Evolutionary conservation across 1,140 invertebrate species (phyloP), one percentile per base, ranked within the genome.

Genomic region (Cydia fagiglandana): DNA sequence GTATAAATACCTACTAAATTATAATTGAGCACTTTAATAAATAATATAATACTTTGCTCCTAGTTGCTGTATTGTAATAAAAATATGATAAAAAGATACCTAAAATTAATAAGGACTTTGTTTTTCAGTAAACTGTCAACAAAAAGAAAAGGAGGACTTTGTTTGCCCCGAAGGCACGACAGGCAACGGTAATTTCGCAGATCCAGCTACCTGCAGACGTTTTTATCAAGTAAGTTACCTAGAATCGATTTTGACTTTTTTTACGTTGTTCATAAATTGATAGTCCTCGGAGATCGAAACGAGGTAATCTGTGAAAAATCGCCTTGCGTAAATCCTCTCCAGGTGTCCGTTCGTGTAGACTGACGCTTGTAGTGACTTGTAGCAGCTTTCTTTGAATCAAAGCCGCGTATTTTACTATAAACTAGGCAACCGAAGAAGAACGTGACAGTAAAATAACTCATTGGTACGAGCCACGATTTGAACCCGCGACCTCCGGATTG

Each of bases 131-230:
- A 84, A 80, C 76, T 86, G 83, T 74, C 91, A 92, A 80, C 79
- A 85, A 66, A 91, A 93, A 84, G 91, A 93, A 53, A 93, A 92
- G 79, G 88, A 87, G 73, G 87, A 91, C 41, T 92, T 87, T 78
- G 81, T 91, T 41, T 92, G 91, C 81, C 91, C 91, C 17, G 83
- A 91, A 85, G 91, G 91, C 64, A 88, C 89, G 73, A 78, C 95
- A 81, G 97, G 96, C 78, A 97, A 97, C 87, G 97, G 97, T 73
- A 97, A 98, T 85, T 98, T 96, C 89, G 97, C 97, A n/a, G 97
- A 98, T 93, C 97, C 97, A 4, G 95, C 94, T 17, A 97, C 96
- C 7, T 98, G 97, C 85, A 94, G 97, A 78, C 94, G 97, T 84
- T 98, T 98, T 93, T 98, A 97, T 91, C 97, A 97, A 94, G 96